Evolutionary conservation across 1,140 invertebrate species (phyloP).

Genomic region (Rhagoletis zephyria): DNA sequence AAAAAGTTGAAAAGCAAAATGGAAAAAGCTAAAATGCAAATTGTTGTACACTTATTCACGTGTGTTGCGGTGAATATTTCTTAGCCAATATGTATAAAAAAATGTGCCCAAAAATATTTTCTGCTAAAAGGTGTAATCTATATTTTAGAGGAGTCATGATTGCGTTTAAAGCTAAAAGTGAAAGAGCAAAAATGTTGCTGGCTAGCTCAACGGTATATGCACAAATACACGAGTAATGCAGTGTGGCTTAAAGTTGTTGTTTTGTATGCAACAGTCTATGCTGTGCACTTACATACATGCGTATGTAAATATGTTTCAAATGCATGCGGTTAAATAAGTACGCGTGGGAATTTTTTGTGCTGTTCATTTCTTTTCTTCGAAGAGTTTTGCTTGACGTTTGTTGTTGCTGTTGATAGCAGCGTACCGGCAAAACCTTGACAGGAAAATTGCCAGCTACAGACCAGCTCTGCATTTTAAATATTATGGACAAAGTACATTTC

Average conservation of each 20-base stretch:
- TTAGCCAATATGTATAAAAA: no score
- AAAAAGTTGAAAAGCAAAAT: no score
- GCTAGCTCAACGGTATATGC: background rate
- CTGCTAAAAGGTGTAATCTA: background rate
- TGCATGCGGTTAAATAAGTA: background rate
- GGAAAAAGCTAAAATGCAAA: no score
- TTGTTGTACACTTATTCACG: background rate
- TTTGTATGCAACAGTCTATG: background rate
- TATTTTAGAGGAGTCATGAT: background rate
- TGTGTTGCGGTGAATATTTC: background rate
- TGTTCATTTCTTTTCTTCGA: conserved; percentile 18
- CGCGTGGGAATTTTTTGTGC: background rate
- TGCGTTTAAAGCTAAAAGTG: conserved; percentile 2
- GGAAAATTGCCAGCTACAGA: background rate
- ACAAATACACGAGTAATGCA: background rate
- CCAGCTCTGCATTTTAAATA: conserved; percentile 4
- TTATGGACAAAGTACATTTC: background rate
- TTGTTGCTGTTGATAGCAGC: background rate
- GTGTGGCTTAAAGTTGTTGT: no score
- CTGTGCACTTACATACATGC: background rate
- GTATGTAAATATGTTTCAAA: background rate
- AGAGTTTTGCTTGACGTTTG: conserved; percentile 9
- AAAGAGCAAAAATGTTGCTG: background rate
- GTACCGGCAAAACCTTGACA: conserved; percentile 27
- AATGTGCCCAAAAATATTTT: background rate